A percentile compares a stretch with the other conserved stretches of the same genome.
phyloP scores from a whole-genome alignment of 2,888 invertebrate species.

The Syrphus vitripennis region DNA sequence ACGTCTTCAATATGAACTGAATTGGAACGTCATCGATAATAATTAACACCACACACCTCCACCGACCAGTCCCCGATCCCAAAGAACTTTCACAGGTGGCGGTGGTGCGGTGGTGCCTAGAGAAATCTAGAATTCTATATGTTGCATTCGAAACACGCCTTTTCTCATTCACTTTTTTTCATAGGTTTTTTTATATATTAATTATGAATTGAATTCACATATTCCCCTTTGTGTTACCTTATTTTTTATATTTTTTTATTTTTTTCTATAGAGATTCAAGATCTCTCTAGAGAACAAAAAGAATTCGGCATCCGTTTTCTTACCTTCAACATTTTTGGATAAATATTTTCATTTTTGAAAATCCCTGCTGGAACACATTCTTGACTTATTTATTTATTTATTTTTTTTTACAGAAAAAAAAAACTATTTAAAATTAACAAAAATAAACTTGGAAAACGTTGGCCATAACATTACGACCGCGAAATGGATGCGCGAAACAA shows the following conservation, averaged over 20 bases:
- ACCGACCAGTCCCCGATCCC: no score
- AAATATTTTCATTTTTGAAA: slow-evolving; percentile 68
- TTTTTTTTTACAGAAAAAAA: slow-evolving; percentile 11
- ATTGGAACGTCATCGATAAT: slow-evolving; percentile 14
- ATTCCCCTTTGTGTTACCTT: slow-evolving; percentile 32
- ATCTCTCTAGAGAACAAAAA: slow-evolving; percentile 58
- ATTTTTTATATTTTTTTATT: no score
- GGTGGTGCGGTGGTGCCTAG: no score
- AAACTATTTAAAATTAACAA: slow-evolving; percentile 49
- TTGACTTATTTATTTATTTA: slow-evolving; percentile 53
- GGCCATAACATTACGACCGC: slow-evolving; percentile 66
- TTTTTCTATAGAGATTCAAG: slow-evolving; percentile 5
- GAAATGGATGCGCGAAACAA: slow-evolving; percentile 66
- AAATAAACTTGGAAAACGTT: slow-evolving; percentile 55
- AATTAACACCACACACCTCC: not conserved
- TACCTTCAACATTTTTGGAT: slow-evolving; percentile 70
- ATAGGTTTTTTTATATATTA: not conserved
- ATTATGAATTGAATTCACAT: not conserved
- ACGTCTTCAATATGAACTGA: not conserved
- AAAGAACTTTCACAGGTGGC: slow-evolving; percentile 11
- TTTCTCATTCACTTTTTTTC: not conserved
- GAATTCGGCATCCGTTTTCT: slow-evolving; percentile 68
- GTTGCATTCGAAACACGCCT: slow-evolving; percentile 27
- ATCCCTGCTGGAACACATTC: slow-evolving; percentile 69
- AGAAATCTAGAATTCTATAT: not conserved